These are phyloP conservation scores for Ctena decussata DNA, from an alignment of 2,888 invertebrate species.

Conservation along the genomic window DNA sequence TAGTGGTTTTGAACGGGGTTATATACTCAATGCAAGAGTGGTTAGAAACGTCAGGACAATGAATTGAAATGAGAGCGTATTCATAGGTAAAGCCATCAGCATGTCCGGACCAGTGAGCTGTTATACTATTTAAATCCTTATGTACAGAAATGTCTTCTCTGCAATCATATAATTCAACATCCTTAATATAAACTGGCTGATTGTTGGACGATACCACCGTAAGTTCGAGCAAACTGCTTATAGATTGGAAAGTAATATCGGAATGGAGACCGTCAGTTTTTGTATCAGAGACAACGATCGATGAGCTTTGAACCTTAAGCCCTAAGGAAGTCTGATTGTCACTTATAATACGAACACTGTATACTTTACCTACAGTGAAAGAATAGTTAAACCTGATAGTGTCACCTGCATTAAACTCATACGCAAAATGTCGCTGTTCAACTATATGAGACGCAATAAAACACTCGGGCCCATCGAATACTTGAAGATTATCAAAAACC, in stretches of 20 bases:
- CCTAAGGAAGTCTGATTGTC: not conserved
- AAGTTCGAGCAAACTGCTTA: too few species aligned
- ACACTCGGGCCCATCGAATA: not conserved
- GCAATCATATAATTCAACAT: not conserved
- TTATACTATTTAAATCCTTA: not conserved
- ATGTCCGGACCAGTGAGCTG: not conserved
- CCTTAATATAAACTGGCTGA: not conserved
- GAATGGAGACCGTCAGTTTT: not conserved
- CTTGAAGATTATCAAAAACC: not conserved
- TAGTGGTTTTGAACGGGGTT: not conserved
- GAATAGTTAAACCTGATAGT: not conserved
- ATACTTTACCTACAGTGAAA: not conserved
- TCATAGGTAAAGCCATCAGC: not conserved
- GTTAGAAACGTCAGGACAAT: not conserved
- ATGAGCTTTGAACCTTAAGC: too few species aligned
- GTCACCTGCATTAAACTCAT: not conserved
- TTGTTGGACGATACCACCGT: not conserved
- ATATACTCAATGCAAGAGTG: not conserved
- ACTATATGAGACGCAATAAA: not conserved
- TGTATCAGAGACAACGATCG: not conserved
- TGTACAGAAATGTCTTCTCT: not conserved
- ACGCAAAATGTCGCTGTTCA: not conserved
- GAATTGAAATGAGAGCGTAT: not conserved
- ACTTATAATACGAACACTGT: not conserved
- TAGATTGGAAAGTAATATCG: not conserved